These are phyloP conservation scores for Nasonia longicornis DNA, from an alignment of 1,140 invertebrate genomes.

Conservation along the genomic window DNA sequence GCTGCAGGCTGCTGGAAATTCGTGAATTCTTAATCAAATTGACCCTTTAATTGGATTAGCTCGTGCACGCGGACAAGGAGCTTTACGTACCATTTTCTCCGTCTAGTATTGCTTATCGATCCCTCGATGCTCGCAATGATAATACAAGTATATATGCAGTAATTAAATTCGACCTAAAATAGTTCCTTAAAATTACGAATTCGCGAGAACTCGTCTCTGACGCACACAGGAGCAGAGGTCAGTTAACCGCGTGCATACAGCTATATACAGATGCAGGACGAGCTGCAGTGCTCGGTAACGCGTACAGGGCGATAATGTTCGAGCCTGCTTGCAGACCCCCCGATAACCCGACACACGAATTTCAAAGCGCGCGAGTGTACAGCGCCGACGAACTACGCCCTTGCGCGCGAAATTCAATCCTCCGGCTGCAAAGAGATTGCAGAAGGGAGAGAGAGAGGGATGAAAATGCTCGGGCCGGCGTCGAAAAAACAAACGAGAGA, in stretches of 20 bases:
- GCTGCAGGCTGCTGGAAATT: too few relatives aligned
- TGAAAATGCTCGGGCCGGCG: not conserved
- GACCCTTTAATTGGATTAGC: not conserved
- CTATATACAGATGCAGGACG: not conserved
- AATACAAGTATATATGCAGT: too few relatives aligned
- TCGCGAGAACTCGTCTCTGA: not conserved
- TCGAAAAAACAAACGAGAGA: too few relatives aligned
- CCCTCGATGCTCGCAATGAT: too few relatives aligned
- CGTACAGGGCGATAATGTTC: conserved; percentile 24
- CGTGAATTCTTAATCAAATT: too few relatives aligned
- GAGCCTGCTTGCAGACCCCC: not conserved
- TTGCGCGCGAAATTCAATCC: conserved; percentile 20
- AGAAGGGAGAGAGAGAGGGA: not conserved
- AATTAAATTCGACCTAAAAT: too few relatives aligned
- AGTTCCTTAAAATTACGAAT: too few relatives aligned
- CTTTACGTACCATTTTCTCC: not conserved
- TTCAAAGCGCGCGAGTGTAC: not conserved
- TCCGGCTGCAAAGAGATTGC: not conserved
- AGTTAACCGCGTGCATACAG: not conserved
- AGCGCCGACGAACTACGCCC: not conserved
- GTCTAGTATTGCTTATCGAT: too few relatives aligned
- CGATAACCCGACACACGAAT: not conserved
- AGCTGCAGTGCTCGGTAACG: not conserved
- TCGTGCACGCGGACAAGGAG: not conserved
- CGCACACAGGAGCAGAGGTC: not conserved